Evolutionary conservation across 2,113 vertebrate species (phyloP).

Genomic region (Psilopsiagon aurifrons): DNA sequence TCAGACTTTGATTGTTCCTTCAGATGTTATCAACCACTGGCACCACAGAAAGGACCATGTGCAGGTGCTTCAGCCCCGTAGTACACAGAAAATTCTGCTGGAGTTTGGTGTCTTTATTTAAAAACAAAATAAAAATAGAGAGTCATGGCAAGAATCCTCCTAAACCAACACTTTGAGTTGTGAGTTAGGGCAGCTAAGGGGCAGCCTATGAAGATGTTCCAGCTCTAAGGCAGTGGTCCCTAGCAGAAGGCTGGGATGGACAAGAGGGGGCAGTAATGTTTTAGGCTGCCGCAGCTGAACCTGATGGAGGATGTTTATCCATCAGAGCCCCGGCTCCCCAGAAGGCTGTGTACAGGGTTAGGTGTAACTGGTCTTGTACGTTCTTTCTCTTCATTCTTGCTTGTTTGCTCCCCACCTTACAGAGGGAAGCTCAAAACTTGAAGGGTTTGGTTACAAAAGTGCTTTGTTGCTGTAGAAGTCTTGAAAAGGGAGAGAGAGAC

Average conservation of each 20-base stretch:
- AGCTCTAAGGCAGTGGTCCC: neutral
- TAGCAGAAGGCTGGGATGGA: neutral
- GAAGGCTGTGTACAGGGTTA: no score
- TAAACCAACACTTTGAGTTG: neutral
- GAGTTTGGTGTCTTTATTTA: neutral
- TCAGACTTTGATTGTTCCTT: neutral
- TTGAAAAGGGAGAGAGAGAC: neutral
- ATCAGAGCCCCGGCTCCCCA: neutral
- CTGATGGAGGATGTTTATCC: neutral
- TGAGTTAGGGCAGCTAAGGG: neutral
- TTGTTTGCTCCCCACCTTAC: neutral
- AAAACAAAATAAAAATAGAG: neutral
- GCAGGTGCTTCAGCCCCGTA: neutral
- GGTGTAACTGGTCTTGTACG: neutral
- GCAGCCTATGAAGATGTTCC: neutral
- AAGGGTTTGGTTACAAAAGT: neutral
- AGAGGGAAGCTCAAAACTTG: neutral
- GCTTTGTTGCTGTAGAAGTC: neutral
- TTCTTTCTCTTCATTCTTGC: neutral
- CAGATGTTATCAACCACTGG: neutral
- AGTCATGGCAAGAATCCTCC: neutral
- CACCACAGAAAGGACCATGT: neutral
- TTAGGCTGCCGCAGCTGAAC: neutral
- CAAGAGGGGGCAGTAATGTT: neutral
- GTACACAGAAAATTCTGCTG: neutral